phyloP scores from a whole-genome alignment of 2,888 invertebrate genomes.

The Lacanobia oleracea region DNA sequence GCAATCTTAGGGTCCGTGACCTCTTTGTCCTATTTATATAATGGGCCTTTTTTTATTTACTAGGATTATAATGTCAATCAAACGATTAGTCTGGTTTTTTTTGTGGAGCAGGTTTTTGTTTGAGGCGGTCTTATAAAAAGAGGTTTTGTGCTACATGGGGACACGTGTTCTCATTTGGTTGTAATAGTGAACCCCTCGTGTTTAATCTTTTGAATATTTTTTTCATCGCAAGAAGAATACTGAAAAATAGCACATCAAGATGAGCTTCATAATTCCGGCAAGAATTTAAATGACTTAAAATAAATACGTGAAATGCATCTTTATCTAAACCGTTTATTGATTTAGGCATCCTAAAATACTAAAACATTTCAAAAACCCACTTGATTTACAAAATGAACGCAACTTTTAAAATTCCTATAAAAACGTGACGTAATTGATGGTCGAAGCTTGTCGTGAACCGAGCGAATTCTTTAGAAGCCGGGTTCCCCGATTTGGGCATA shows the following conservation, averaged over 20 bases:
- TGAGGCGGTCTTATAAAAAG: conserved; percentile 40
- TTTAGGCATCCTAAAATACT: conserved; percentile 1
- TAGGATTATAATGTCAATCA: conserved; percentile 64
- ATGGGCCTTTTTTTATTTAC: conserved; percentile 57
- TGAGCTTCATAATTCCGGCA: not conserved
- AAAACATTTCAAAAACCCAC: conserved; percentile 12
- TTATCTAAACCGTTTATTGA: not conserved
- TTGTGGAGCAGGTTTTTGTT: conserved; percentile 50
- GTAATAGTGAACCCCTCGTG: conserved; percentile 4
- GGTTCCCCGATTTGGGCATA: conserved; percentile 62
- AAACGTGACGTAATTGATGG: conserved; percentile 51
- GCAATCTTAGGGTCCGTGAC: conserved; percentile 59
- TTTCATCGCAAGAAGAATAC: not conserved
- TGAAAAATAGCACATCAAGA: not conserved
- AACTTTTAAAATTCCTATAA: conserved; percentile 34
- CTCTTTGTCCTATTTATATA: conserved; percentile 63
- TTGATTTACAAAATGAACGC: conserved; percentile 11
- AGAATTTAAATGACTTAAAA: not conserved
- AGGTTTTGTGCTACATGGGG: conserved; percentile 39
- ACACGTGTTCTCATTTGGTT: conserved; percentile 54
- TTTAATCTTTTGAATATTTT: not conserved
- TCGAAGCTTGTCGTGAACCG: conserved; percentile 40
- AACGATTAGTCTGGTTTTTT: conserved; percentile 60
- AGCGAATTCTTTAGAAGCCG: conserved; percentile 58
- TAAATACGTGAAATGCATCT: not conserved